Percentiles rank a stretch among this genome's conserved stretches.
These are phyloP conservation scores for Vollenhovia emeryi DNA, from an alignment of 1,140 invertebrate species.

Conservation along the genomic window DNA sequence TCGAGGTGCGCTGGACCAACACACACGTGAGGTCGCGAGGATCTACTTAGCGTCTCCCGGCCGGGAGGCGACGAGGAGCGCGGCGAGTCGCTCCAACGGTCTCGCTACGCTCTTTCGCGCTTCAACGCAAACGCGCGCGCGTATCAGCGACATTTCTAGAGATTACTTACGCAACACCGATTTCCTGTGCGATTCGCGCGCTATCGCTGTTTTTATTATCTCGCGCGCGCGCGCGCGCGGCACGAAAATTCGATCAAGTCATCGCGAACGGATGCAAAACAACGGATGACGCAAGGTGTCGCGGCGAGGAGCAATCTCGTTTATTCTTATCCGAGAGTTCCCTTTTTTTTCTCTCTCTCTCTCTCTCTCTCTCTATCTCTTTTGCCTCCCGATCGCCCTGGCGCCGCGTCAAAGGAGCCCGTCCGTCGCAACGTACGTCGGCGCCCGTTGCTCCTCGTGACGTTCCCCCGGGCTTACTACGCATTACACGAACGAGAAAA, in stretches of 20 bases:
- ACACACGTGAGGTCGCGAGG: not conserved
- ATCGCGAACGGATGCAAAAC: slow-evolving; percentile 17
- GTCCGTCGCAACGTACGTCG: not conserved
- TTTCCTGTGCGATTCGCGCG: slow-evolving; percentile 6
- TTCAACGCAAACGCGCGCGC: not conserved
- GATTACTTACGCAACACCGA: slow-evolving; percentile 24
- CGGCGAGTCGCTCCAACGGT: not conserved
- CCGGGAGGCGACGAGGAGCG: not conserved
- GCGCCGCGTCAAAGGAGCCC: slow-evolving; percentile 2
- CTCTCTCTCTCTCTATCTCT: no score
- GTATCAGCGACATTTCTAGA: not conserved
- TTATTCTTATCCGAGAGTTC: not conserved
- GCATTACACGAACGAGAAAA: slow-evolving; percentile 74
- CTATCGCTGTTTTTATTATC: slow-evolving; percentile 21
- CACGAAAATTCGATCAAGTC: slow-evolving; percentile 13
- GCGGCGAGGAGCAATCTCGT: not conserved
- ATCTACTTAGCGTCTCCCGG: not conserved
- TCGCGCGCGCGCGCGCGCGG: not conserved
- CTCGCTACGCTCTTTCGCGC: no score
- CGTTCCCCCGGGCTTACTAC: slow-evolving; percentile 70
- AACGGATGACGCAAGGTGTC: slow-evolving; percentile 16
- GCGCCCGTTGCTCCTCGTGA: slow-evolving; percentile 32
- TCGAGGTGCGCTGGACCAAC: not conserved
- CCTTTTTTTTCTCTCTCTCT: not conserved
- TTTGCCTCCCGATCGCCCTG: not conserved